These are phyloP conservation scores for Melospiza georgiana DNA, from an alignment of 2,113 vertebrate genomes.

Conservation along the genomic window DNA sequence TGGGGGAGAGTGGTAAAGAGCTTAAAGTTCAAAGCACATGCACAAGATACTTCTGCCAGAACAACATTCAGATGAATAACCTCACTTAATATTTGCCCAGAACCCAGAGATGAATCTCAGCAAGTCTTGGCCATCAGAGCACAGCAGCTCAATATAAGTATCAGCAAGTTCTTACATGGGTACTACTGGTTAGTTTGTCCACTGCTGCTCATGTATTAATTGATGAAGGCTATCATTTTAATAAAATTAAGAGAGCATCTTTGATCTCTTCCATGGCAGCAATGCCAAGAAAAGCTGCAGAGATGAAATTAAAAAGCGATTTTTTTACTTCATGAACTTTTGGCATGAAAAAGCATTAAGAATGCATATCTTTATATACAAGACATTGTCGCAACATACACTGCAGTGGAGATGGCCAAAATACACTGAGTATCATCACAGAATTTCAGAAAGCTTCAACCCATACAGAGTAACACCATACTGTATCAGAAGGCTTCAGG, in stretches of 20 bases:
- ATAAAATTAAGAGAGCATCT: slow-evolving; percentile 16
- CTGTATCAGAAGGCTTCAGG: not conserved
- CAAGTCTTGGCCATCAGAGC: not conserved
- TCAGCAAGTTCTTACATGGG: not conserved
- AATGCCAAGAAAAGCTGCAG: not conserved
- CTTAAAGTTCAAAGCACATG: not conserved
- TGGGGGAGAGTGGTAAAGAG: not conserved
- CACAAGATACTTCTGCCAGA: not conserved
- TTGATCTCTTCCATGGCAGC: not conserved
- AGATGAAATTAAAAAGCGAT: slow-evolving; percentile 1
- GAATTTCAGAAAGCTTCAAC: not conserved
- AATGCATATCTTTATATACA: not conserved
- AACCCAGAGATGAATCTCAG: not conserved
- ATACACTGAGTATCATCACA: not conserved
- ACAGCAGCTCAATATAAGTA: not conserved
- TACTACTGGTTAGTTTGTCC: not conserved
- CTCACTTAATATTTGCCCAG: not conserved
- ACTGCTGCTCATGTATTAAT: not conserved
- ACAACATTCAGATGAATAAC: not conserved
- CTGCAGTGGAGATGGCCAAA: not conserved
- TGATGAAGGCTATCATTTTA: slow-evolving; percentile 17
- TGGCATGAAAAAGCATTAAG: not conserved
- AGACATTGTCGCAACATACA: not conserved
- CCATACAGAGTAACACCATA: not conserved
- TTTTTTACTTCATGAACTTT: not conserved